These are phyloP conservation scores for Dynastes grantii DNA, from an alignment of 2,888 invertebrate species.

Conservation along the genomic window DNA sequence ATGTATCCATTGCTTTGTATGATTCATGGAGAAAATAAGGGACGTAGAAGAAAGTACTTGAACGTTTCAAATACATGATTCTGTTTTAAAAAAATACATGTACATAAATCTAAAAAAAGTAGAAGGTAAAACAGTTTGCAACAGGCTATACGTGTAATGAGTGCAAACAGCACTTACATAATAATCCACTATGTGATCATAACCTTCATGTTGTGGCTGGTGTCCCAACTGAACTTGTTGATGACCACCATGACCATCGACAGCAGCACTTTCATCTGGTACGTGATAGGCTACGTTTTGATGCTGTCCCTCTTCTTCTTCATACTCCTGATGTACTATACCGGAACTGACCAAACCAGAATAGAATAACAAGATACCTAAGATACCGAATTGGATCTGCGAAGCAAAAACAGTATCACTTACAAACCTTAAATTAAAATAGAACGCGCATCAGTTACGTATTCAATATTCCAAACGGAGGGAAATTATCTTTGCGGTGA, in stretches of 20 bases:
- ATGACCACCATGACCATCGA: conserved; percentile 41
- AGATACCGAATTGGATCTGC: neutral
- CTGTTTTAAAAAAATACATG: neutral
- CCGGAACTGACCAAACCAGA: conserved; percentile 16
- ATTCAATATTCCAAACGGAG: neutral
- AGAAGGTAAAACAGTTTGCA: too few species aligned
- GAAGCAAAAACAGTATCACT: neutral
- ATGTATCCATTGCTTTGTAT: too few species aligned
- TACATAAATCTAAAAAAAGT: neutral
- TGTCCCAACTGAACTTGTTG: conserved; percentile 8
- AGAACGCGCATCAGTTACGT: neutral
- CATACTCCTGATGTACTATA: conserved; percentile 12
- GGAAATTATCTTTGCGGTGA: neutral
- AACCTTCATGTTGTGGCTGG: conserved; percentile 50
- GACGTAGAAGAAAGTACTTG: too few species aligned
- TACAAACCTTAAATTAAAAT: too few species aligned
- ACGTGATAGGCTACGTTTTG: conserved; percentile 52
- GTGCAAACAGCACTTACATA: conserved; percentile 56
- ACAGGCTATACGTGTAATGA: too few species aligned
- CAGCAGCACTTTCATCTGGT: conserved; percentile 55
- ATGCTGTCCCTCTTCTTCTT: conserved; percentile 22
- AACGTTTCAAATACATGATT: too few species aligned
- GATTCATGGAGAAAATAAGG: too few species aligned
- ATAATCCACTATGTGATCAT: conserved; percentile 58
- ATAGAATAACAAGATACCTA: neutral